Conservation (phyloP, 2,113 vertebrate genomes). For the Hydrochoerus hydrochaeris region DNA sequence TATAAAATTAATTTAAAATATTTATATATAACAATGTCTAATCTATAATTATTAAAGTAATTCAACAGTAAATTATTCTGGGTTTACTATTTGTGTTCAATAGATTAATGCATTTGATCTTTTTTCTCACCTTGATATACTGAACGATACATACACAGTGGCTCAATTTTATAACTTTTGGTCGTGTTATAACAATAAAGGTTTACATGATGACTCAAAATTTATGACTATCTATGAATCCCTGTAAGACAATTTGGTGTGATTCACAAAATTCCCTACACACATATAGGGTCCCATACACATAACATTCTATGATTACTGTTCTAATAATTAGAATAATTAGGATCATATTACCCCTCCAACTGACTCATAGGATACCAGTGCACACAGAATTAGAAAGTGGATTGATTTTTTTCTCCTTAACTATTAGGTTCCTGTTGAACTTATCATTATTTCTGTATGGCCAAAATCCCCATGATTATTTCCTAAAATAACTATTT, state of each 20-base stretch:
- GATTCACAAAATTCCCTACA: background rate
- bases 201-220: background rate
- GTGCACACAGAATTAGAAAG: background rate
- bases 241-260: background rate
- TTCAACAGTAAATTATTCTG: background rate
- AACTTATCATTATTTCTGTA: background rate
- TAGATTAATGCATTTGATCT: background rate
- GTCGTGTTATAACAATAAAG: background rate
- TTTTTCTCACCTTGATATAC: background rate
- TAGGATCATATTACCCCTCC: background rate
- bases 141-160: background rate
- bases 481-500: background rate
- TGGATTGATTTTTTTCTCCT: background rate
- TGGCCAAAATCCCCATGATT: background rate
- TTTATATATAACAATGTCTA: background rate
- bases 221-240: background rate
- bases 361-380: background rate
- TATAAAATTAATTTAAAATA: background rate
- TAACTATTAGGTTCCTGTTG: background rate
- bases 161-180: background rate
- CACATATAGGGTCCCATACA: fast-evolving
- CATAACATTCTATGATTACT: background rate
- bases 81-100: background rate
- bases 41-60: background rate
- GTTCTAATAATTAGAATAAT: background rate